Conservation (phyloP, 2,797 vertebrate species). For the Buphagus erythrorhynchus region DNA sequence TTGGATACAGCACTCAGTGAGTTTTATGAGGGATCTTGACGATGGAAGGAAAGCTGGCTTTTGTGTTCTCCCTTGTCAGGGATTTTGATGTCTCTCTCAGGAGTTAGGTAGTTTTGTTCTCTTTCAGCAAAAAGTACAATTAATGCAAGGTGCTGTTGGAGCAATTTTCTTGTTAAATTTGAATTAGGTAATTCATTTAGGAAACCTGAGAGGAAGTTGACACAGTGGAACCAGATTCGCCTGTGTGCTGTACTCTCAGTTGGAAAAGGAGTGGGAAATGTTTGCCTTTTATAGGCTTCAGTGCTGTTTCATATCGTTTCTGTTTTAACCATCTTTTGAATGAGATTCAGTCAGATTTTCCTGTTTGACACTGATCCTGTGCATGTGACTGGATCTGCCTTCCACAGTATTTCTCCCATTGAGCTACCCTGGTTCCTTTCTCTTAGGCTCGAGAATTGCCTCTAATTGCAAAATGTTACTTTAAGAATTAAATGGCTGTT, state of each 20-base stretch:
- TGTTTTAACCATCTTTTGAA: not conserved
- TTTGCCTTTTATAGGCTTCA: not conserved
- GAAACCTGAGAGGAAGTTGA: conserved; percentile 24
- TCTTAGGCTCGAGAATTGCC: not conserved
- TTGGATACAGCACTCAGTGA: not conserved
- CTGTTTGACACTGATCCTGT: not conserved
- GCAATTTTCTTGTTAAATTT: conserved; percentile 6
- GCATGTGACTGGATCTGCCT: not conserved
- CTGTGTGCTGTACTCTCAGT: not conserved
- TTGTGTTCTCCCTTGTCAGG: not conserved
- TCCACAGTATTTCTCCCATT: not conserved
- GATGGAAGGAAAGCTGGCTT: not conserved
- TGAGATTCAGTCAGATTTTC: not conserved
- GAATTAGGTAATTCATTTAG: not conserved
- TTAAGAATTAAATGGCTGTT: not conserved
- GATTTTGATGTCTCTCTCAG: conserved; percentile 28
- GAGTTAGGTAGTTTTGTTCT: not conserved
- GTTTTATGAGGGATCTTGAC: not conserved
- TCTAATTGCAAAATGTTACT: not conserved
- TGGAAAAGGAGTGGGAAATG: not conserved
- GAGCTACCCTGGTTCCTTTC: not conserved
- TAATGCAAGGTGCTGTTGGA: not conserved
- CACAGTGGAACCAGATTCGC: not conserved
- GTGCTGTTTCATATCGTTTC: not conserved
- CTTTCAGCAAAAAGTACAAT: not conserved